Conservation (phyloP, 1,140 invertebrate genomes). For the Drosophila auraria region DNA sequence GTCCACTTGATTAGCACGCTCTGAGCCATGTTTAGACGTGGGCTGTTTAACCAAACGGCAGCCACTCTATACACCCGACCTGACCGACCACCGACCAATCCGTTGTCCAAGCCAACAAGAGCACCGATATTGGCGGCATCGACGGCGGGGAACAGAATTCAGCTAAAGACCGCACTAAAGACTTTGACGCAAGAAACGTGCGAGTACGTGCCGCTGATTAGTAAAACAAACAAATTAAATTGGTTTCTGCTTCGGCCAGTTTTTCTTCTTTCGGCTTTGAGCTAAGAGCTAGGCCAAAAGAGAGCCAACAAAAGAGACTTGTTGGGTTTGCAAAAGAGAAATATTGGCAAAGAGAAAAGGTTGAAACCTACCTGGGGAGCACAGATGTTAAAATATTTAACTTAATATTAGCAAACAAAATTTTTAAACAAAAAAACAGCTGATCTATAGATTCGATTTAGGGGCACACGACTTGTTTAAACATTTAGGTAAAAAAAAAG, state of each 20-base stretch:
- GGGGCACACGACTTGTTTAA: constrained; percentile 13
- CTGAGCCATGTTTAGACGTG: constrained; percentile 79
- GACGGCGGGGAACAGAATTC: constrained; percentile 47
- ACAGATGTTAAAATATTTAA: constrained; percentile 5
- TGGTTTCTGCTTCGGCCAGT: constrained; percentile 43
- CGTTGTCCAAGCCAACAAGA: constrained; percentile 32
- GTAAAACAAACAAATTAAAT: constrained; percentile 81
- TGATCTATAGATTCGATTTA: constrained; percentile 2
- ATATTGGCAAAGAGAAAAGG: background rate
- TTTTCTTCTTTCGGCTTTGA: constrained; percentile 28
- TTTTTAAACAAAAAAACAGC: background rate
- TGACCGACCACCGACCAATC: constrained; percentile 16
- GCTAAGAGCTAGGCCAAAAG: constrained; percentile 34
- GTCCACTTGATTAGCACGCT: constrained; percentile 78
- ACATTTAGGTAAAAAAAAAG: background rate
- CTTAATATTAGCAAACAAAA: constrained; percentile 2
- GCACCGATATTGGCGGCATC: constrained; percentile 28
- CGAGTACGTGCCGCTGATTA: constrained; percentile 77
- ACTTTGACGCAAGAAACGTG: constrained; percentile 71
- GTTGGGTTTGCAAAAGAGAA: constrained; percentile 21
- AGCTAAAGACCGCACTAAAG: constrained; percentile 67
- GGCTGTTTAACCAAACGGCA: constrained; percentile 73
- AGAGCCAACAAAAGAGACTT: constrained; percentile 42
- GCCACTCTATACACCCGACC: constrained; percentile 36
- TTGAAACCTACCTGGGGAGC: background rate